Percentiles rank a stretch among this genome's conserved stretches.
Conservation (phyloP, 2,113 vertebrate species). For the Oncorhynchus masou region DNA sequence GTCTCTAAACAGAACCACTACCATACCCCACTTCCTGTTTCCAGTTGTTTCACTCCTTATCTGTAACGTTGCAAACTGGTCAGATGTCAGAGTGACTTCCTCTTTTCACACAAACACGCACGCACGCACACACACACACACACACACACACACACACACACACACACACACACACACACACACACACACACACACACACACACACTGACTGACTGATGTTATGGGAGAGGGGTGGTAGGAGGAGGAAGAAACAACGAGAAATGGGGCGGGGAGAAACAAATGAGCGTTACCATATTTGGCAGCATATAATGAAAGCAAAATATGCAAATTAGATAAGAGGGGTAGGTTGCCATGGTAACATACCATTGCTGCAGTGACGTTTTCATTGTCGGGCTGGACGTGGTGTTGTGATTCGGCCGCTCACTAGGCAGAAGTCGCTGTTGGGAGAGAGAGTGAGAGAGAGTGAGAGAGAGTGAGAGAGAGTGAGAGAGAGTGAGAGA, state of each 20-base stretch:
- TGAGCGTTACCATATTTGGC: slow-evolving; percentile 64
- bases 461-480: no score
- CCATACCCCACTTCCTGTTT: slow-evolving; percentile 61
- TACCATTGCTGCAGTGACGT: slow-evolving; percentile 8
- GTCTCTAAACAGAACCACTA: slow-evolving; percentile 22
- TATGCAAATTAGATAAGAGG: slow-evolving; percentile 72
- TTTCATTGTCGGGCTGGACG: slow-evolving; percentile 62
- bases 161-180: no score
- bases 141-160: no score
- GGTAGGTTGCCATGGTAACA: slow-evolving; percentile 68
- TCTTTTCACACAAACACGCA: slow-evolving; percentile 39
- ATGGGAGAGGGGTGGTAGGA: no score
- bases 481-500: no score
- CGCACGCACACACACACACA: no score
- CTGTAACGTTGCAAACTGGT: slow-evolving; percentile 41
- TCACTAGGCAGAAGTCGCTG: slow-evolving; percentile 60
- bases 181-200: no score
- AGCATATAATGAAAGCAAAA: slow-evolving; percentile 63
- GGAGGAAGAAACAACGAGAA: no score
- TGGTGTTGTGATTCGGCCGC: slow-evolving; percentile 63
- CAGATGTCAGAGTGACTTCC: slow-evolving; percentile 58
- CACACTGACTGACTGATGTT: no score
- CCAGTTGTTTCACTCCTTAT: slow-evolving; percentile 54
- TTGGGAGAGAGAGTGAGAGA: no score
- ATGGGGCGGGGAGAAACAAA: background rate